A percentile compares a stretch with the other conserved stretches of the same genome.
phyloP scores from a whole-genome alignment of 1,140 invertebrate genomes.

The Globodera rostochiensis region DNA sequence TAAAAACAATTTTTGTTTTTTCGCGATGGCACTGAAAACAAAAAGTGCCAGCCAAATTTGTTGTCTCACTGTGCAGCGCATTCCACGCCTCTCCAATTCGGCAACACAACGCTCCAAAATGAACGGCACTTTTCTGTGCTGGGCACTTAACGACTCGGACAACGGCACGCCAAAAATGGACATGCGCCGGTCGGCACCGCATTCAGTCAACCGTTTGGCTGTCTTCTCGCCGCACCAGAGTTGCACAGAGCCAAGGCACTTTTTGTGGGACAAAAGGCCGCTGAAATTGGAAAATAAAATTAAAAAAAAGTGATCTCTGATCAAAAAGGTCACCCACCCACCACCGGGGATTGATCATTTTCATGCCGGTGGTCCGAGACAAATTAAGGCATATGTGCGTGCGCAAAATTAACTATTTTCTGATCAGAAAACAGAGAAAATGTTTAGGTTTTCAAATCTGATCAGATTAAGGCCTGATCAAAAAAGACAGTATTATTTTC shows the following conservation, averaged over 20 bases:
- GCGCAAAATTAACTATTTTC: no score
- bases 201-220: conserved; percentile 25
- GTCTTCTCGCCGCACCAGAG: conserved; percentile 30
- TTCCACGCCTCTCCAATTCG: conserved; percentile 57
- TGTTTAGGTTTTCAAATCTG: no score
- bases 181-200: conserved; percentile 48
- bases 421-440: no score
- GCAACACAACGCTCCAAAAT: conserved; percentile 63
- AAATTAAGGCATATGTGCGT: no score
- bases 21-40: neutral
- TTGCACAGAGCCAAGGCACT: conserved; percentile 50
- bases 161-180: conserved; percentile 63
- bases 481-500: no score
- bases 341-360: no score
- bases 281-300: neutral
- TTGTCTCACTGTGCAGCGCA: conserved; percentile 55
- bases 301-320: no score
- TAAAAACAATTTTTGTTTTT: neutral
- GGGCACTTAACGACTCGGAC: conserved; percentile 53
- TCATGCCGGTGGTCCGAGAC: no score
- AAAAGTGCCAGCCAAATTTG: neutral
- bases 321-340: no score
- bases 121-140: conserved; percentile 55
- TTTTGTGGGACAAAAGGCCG: conserved; percentile 55
- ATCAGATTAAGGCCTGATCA: no score